Evolutionary conservation across 2,113 vertebrate species (phyloP).

Genomic region (Eudorcas thomsonii): DNA sequence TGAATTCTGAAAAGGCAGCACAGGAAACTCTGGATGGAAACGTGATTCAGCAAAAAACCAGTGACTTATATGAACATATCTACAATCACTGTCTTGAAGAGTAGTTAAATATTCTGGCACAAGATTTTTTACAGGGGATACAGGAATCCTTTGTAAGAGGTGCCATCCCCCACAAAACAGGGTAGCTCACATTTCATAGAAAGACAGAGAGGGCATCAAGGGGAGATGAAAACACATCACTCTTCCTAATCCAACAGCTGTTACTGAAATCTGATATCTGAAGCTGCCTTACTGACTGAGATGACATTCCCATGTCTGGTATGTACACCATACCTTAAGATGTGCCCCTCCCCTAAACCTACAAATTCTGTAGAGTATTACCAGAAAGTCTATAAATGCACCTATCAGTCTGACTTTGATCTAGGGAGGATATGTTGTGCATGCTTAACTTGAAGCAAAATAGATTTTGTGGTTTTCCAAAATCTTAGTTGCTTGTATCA

Average conservation of each 20-base stretch:
- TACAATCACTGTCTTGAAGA: not conserved
- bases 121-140: not conserved
- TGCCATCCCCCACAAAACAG: not conserved
- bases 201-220: not conserved
- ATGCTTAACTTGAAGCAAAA: not conserved
- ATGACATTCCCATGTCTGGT: not conserved
- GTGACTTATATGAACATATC: not conserved
- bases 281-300: not conserved
- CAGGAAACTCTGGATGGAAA: not conserved
- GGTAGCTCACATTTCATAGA: not conserved
- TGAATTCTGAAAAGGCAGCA: not conserved
- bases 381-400: not conserved
- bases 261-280: not conserved
- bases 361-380: not conserved
- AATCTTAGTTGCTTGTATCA: not conserved
- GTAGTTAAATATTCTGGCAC: not conserved
- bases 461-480: conserved; percentile 3
- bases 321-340: not conserved
- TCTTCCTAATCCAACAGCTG: not conserved
- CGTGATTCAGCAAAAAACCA: not conserved
- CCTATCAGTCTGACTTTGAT: not conserved
- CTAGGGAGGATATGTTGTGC: not conserved
- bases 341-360: not conserved
- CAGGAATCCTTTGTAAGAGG: not conserved
- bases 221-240: not conserved